Evolutionary conservation across 2,113 vertebrate species (phyloP), one percentile per base, ranked within the genome.

Genomic region (Ceyx margarethae): DNA sequence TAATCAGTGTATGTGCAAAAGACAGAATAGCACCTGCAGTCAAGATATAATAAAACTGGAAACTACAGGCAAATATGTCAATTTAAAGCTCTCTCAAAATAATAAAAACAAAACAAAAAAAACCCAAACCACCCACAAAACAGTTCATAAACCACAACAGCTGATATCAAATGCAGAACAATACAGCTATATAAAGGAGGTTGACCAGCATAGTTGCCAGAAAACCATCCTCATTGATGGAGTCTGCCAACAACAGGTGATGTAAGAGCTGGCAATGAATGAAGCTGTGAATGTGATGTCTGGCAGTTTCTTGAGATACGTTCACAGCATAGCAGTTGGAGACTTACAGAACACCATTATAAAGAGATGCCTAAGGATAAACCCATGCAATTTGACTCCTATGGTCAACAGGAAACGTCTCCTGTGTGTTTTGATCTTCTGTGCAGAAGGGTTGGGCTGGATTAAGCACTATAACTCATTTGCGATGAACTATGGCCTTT

Each of bases 161-260:
- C 16, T 69, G 60, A 57, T 73, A 54, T 11, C 43, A 92, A 76
- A 77, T 43, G 66, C 56, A 71, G 67, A 93, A 37, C 25, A 42
- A 10, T 22, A 23, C 1, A 56, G 51, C 60, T 68, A 33, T 57
- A 66, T 61, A 90, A 80, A 56, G 54, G 66, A 71, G 26, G 16
- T 0, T 91, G 67, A 46, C 84, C 92, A 75, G 77, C 28, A 67
- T 58, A 18, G 60, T 28, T 73, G 33, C 68, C 85, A 95, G 91
- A 96, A 91, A 85, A 66, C 35, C 3, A 0, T 91, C 72, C 75
- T 74, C 43, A n/a, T 46, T 80, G 56, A 89, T 74, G 48, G 35
- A 74, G 45, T 71, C 48, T 87, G 89, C 92, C 91, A 95, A 54
- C 51, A 87, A 19, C 75, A 92, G 79, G 81, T 94, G 89, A 93